Base-by-base conservation (phyloP, 2,113 vertebrate species). In the Cebus imitator region DNA sequence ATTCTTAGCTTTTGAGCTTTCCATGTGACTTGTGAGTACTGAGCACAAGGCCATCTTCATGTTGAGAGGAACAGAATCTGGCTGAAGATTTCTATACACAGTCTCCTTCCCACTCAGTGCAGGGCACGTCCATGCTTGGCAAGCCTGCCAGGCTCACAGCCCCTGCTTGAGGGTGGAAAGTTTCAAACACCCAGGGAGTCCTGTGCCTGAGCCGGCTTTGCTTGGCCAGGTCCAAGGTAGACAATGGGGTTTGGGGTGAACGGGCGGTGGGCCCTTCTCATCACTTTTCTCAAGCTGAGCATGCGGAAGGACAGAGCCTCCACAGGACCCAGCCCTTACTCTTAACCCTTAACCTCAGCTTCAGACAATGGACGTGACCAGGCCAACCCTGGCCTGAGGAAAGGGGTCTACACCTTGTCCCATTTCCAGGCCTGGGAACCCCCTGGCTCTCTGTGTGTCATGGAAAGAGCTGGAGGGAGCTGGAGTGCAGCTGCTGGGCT, bases 61-160 rank as follows among this genome's bases (percentile, higher is more conserved):
- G 21, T 4, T 40, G 50, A 84, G 72, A 70, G 18, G 30, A 25
- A 6, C 2, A 50, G 87, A 87, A 85, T 66, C 50, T 27, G 40
- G 10, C 1, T 35, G 12, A 27, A 23, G 80, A 17, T 11, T 14
- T 30, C 85, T 8, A 10, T 1, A 13, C 8, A 3, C 8, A 2
- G 18, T 5, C 43, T 30, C 57, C 75, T 23, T 11, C 43, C 30
- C 18, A 8, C 32, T 2, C 12, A 8, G 3, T 12, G 10, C 14
- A 9, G 16, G 27, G 25, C 2, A 20, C 58, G 6, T 11, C 58
- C 11, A 2, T 8, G 18, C 25, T 10, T 6, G 17, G 8, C 1
- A 9, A 43, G 35, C 8, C 52, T 20, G 3, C 64, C 25, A 32
- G 10, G 11, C 50, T 20, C 6, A 18, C 14, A 50, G 23, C 4